phyloP scores from a whole-genome alignment of 2,888 invertebrate species.

The Sturmia bella region DNA sequence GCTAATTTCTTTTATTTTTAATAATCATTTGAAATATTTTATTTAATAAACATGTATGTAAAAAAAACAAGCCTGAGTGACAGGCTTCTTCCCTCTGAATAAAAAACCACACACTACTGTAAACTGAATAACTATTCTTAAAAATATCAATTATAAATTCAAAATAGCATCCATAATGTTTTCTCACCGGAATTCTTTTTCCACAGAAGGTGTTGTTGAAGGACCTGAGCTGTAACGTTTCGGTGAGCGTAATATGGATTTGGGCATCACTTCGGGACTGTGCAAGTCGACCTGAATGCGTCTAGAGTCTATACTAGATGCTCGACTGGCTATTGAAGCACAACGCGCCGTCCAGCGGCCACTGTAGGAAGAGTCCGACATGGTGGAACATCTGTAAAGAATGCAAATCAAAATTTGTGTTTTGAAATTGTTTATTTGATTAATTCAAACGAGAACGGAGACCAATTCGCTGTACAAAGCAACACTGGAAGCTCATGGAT shows the following conservation, averaged over 20 bases:
- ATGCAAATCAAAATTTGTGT: not conserved
- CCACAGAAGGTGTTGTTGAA: slow-evolving; percentile 81
- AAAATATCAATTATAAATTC: no score
- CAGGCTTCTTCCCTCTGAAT: no score
- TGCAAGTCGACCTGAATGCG: slow-evolving; percentile 81
- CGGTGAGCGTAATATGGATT: slow-evolving; percentile 79
- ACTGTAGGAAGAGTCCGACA: slow-evolving; percentile 81
- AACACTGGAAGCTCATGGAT: no score
- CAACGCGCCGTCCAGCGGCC: slow-evolving; percentile 80
- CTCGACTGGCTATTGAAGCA: slow-evolving; percentile 79
- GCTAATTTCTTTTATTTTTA: no score
- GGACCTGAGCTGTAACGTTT: slow-evolving; percentile 79
- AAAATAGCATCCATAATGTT: no score
- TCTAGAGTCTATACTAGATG: slow-evolving; percentile 81
- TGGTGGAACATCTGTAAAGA: slow-evolving; percentile 77
- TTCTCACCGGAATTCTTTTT: slow-evolving; percentile 80
- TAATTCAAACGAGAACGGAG: no score
- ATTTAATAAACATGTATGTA: no score
- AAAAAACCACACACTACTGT: no score
- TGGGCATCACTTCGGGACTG: slow-evolving; percentile 80
- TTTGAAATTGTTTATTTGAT: not conserved
- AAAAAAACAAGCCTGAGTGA: no score
- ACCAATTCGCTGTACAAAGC: no score
- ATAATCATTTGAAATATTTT: no score
- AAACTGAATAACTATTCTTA: no score